Conservation (phyloP, 2,888 invertebrate species). For the Drosophila recens region DNA sequence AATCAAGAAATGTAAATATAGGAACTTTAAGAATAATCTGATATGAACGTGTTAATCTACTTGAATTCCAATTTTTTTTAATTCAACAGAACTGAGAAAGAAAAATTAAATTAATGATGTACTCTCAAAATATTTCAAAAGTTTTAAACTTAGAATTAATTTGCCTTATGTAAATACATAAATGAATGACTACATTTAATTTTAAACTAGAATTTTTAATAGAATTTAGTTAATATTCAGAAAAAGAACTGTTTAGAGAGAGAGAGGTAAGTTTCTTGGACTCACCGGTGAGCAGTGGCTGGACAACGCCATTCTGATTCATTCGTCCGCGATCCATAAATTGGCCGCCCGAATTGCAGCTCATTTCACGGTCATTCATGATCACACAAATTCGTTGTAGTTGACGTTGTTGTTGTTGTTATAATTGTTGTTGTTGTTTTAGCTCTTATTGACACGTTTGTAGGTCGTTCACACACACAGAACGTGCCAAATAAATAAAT, state of each 20-base stretch:
- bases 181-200: too few species aligned
- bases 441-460: conserved; percentile 31
- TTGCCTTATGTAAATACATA: too few species aligned
- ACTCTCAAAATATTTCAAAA: too few species aligned
- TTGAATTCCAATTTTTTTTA: not conserved
- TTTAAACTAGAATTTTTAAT: too few species aligned
- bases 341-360: conserved; percentile 79
- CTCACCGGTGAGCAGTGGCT: conserved; percentile 95
- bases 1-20: not conserved
- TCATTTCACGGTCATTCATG: conserved; percentile 84
- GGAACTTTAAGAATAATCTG: not conserved
- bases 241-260: not conserved
- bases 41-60: not conserved
- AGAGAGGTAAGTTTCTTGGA: not conserved
- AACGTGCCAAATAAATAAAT: conserved; percentile 41
- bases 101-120: too few species aligned
- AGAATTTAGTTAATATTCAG: not conserved
- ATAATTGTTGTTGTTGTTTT: conserved; percentile 10
- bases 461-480: conserved; percentile 49
- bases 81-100: too few species aligned
- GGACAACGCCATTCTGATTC: conserved; percentile 89
- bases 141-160: too few species aligned
- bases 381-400: conserved; percentile 44
- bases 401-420: conserved; percentile 15
- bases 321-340: conserved; percentile 84